Conservation (phyloP, 92 coral and sea anemone genomes). For the Blastomussa wellsi region DNA sequence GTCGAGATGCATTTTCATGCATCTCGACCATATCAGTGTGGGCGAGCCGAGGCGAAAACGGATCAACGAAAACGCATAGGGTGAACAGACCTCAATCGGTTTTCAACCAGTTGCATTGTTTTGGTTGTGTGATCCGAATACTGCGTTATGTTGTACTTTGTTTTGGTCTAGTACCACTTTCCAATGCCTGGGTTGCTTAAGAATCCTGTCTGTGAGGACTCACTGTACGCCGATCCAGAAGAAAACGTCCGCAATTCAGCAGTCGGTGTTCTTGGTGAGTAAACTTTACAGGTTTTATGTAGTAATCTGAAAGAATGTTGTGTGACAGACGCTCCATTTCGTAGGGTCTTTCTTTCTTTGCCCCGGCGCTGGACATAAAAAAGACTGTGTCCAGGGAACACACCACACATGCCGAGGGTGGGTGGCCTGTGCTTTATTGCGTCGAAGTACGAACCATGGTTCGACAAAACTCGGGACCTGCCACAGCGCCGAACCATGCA, state of each 20-base stretch:
- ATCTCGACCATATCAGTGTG: no score
- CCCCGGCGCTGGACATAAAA: background rate
- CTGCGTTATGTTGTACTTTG: background rate
- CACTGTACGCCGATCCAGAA: slow-evolving; percentile 7
- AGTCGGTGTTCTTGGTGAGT: slow-evolving; percentile 1
- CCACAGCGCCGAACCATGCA: no score
- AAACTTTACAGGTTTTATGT: background rate
- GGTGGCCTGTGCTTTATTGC: no score
- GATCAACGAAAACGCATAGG: no score
- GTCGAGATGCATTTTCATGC: no score
- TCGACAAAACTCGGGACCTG: no score
- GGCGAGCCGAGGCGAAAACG: no score
- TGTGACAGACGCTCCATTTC: background rate
- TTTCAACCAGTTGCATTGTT: background rate
- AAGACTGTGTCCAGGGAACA: background rate
- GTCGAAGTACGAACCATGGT: no score
- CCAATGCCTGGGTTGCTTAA: slow-evolving; percentile 35
- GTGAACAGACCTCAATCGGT: background rate
- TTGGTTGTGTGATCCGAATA: background rate
- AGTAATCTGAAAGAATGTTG: no score
- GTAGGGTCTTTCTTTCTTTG: background rate
- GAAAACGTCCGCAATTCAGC: background rate
- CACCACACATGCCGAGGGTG: no score
- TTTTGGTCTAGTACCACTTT: slow-evolving; percentile 21
- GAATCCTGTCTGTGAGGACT: slow-evolving; percentile 35